Percentiles rank a stretch among this genome's conserved stretches.
Evolutionary conservation across 2,113 vertebrate genomes (phyloP).

Genomic region (Thalassarche chlororhynchos): DNA sequence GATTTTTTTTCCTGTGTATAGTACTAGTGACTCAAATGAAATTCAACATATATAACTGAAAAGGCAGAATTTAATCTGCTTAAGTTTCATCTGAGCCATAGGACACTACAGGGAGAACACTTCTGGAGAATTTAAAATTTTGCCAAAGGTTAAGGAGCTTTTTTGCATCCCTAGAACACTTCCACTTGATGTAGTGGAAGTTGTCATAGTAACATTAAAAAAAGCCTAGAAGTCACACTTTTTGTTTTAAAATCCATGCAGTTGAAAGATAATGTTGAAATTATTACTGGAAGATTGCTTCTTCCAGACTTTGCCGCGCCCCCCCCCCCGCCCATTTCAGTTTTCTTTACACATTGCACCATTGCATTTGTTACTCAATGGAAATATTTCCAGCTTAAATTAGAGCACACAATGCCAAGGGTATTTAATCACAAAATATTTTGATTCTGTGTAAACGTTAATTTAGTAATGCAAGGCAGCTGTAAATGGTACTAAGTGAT

Average conservation of each 20-base stretch:
- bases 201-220: background rate
- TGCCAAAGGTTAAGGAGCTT: background rate
- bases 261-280: background rate
- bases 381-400: background rate
- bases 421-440: background rate
- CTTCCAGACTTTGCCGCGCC: background rate
- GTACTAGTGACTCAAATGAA: background rate
- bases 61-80: background rate
- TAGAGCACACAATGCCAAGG: background rate
- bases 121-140: background rate
- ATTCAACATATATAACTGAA: background rate
- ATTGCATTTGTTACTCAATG: background rate
- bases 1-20: background rate
- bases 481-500: background rate
- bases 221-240: background rate
- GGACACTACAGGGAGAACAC: background rate
- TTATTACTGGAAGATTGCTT: background rate
- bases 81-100: background rate
- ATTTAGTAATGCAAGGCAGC: constrained; percentile 11
- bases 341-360: background rate
- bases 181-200: background rate
- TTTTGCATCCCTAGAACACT: background rate
- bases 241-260: background rate
- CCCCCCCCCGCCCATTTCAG: accelerated
- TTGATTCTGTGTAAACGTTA: background rate